A percentile compares a stretch with the other conserved stretches of the same genome.
phyloP scores from a whole-genome alignment of 2,888 invertebrate genomes.

The Heliconius cydno region DNA sequence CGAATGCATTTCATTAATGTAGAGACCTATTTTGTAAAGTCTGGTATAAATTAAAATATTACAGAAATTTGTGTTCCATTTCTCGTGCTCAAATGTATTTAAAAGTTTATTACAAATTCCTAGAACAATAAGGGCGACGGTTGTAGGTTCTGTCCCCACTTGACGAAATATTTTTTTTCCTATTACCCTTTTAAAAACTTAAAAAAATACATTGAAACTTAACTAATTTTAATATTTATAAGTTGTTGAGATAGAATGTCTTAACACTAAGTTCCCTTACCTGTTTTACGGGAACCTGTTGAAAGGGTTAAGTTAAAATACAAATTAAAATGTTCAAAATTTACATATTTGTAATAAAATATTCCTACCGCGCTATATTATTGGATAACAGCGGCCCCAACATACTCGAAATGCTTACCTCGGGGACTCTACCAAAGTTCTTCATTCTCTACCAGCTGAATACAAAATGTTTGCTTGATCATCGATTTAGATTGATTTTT shows the following conservation, averaged over 20 bases:
- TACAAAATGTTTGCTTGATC: slow-evolving; percentile 8
- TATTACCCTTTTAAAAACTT: no score
- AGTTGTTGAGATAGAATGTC: no score
- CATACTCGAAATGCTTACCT: slow-evolving; percentile 10
- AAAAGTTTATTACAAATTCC: no score
- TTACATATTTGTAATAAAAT: neutral
- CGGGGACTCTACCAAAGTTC: slow-evolving; percentile 10
- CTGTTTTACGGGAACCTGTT: no score
- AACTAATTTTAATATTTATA: no score
- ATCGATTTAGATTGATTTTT: neutral
- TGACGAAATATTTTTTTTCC: neutral
- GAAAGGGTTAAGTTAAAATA: no score
- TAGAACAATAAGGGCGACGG: neutral
- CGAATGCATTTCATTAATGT: slow-evolving; percentile 41
- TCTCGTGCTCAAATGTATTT: no score
- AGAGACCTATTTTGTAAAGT: slow-evolving; percentile 8
- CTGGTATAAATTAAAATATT: no score
- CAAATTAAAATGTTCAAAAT: neutral
- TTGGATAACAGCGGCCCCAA: neutral
- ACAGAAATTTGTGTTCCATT: no score
- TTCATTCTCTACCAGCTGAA: slow-evolving; percentile 1
- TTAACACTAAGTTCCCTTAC: no score
- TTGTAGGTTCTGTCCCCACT: neutral
- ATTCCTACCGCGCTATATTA: neutral
- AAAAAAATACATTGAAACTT: no score